Evolutionary conservation across 2,888 invertebrate genomes (phyloP), one percentile per base, ranked within the genome.

Genomic region (Hypercompe scribonia): DNA sequence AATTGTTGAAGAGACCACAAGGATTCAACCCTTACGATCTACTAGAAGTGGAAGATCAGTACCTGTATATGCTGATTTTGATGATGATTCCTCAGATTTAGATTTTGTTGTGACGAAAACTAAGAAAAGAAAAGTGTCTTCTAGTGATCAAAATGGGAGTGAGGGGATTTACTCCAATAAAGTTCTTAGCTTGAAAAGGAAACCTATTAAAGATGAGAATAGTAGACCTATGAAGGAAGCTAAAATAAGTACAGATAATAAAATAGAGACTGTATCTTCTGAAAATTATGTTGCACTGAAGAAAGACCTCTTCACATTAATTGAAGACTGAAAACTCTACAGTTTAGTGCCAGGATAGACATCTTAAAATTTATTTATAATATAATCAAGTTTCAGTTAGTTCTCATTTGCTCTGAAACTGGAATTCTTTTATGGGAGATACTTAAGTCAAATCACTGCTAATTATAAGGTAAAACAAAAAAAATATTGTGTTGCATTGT

Each of bases 41-140:
- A 95, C 95, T 7, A 90, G 95, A 68, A 95, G 95, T 85, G 95
- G 95, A 1, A 87, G 95, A 2, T 89, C 92, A 31, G 93, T 92
- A 58, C 95, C 95, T 28, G 90, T 93, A 13, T 95, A 95, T 86
- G 90, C 92, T 68, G 94, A 92, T 10, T 92, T 93, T 85, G 95
- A 95, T 90, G 95, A 95, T 85, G 95, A 95, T 75, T 93, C 94
- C 0, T 91, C 93, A 50, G 95, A 95, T 80, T 86, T 93, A 80
- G 94, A 95, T 80, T 92, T 93, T 85, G 89, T 92, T 61, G 87
- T 93, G 1, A 90, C 92, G 73, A 95, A 94, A 81, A 84, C 92
- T 24, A 95, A 94, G 76, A 94, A 92, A 73, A 90, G 95, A 77
- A 95, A 94, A 81, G 81, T 92, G 13, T 94, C 94, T 1, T 84